Evolutionary conservation across 2,797 vertebrate genomes (phyloP).

Genomic region (Helostoma temminkii): DNA sequence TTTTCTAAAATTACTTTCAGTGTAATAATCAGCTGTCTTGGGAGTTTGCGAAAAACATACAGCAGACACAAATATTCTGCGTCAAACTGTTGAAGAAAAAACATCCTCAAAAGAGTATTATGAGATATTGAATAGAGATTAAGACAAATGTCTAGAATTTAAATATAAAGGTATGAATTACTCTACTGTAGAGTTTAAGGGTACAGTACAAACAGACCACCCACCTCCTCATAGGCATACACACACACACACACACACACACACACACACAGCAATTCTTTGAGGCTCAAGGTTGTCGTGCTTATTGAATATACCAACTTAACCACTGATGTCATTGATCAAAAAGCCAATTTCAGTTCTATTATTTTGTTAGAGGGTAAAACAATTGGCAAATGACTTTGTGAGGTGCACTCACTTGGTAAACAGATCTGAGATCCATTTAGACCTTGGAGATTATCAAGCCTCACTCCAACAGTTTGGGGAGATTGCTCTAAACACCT

Average conservation of each 20-base stretch:
- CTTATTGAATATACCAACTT: slow-evolving; percentile 86
- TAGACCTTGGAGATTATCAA: slow-evolving; percentile 84
- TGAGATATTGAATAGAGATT: slow-evolving; percentile 15
- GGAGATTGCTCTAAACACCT: slow-evolving; percentile 83
- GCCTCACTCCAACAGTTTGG: slow-evolving; percentile 84
- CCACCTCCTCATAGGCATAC: slow-evolving; percentile 8
- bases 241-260: slow-evolving; percentile 32
- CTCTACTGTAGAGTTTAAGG: slow-evolving; percentile 22
- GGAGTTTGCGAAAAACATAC: slow-evolving; percentile 28
- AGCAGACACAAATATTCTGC: slow-evolving; percentile 27
- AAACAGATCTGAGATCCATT: slow-evolving; percentile 86
- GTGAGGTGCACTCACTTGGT: slow-evolving; percentile 82
- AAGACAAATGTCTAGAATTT: slow-evolving; percentile 25
- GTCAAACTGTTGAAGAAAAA: slow-evolving; percentile 23
- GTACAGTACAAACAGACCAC: slow-evolving; percentile 30
- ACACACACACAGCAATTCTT: slow-evolving; percentile 52
- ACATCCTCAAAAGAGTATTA: slow-evolving; percentile 12
- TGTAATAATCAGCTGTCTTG: slow-evolving; percentile 39
- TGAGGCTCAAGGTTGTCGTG: slow-evolving; percentile 81
- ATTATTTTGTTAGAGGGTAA: slow-evolving; percentile 84
- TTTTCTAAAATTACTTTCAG: slow-evolving; percentile 25
- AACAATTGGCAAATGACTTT: slow-evolving; percentile 87
- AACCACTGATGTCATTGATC: slow-evolving; percentile 86
- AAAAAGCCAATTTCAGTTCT: slow-evolving; percentile 86
- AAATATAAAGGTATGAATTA: slow-evolving; percentile 11